These are phyloP conservation scores for Ginglymostoma cirratum DNA, from an alignment of 2,113 vertebrate genomes.

Conservation along the genomic window DNA sequence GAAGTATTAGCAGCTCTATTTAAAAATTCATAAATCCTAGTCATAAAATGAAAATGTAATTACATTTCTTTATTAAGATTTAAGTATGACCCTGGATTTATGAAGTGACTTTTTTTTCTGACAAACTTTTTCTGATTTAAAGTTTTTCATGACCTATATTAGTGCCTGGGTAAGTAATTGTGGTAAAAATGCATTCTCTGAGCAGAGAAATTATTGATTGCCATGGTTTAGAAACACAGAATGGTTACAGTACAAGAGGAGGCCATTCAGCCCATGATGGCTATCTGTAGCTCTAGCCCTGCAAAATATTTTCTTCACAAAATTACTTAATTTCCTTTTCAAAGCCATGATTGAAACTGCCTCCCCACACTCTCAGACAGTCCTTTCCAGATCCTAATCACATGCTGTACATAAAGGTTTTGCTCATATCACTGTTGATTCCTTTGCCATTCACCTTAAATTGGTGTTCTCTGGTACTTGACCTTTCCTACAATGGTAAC, in stretches of 20 bases:
- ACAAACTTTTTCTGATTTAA: background rate
- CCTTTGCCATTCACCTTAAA: too few species aligned
- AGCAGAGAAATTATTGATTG: background rate
- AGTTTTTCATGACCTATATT: background rate
- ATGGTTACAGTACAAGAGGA: background rate
- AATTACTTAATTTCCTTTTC: background rate
- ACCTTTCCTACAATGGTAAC: too few species aligned
- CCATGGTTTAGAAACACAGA: background rate
- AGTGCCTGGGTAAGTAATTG: background rate
- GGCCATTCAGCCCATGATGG: background rate
- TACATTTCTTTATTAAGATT: conserved; percentile 12
- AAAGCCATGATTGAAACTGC: background rate
- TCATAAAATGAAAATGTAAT: conserved; percentile 26
- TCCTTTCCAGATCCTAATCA: background rate
- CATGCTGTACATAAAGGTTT: too few species aligned
- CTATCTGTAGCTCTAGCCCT: background rate
- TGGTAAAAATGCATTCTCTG: background rate
- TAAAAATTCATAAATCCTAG: background rate
- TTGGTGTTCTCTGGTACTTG: too few species aligned
- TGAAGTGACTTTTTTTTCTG: background rate
- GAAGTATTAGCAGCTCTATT: background rate
- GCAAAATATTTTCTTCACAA: background rate
- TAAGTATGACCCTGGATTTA: background rate
- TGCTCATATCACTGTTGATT: too few species aligned
- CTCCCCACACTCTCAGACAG: background rate